Base-by-base conservation (phyloP, 2,797 vertebrate species). In the Pseudochirops cupreus region DNA sequence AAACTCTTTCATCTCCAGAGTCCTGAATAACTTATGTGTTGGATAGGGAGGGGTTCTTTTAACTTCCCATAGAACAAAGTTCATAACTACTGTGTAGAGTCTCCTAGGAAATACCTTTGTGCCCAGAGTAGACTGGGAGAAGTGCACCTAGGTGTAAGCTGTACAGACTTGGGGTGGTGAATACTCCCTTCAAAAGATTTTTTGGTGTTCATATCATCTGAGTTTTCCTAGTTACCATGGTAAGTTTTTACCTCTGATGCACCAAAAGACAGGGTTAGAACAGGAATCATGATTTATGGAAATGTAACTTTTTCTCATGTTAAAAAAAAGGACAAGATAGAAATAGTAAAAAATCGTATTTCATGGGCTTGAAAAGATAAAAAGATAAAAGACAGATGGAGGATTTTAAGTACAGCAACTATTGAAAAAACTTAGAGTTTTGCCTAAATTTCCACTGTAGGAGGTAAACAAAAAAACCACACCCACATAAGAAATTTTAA, bases 21-120 rank as follows among this genome's bases (percentile, higher is more conserved):
- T 96, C 74, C 94, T 97, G 97, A 98, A 97, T 97, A 96, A 96
- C 92, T 97, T 94, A 97, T 7, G 13, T 52, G 92, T 6, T 0
- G 54, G 62, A 53, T 67, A 26, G 93, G 93, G 91, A 91, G 90
- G 24, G 39, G 3, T 91, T 94, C 91, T 94, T 31, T 55, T 91
- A 89, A 94, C 90, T 95, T 95, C 57, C 59, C 58, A 52, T 87
- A 74, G 14, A 93, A 58, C 31, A 21, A 96, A 96, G 90, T 96
- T 94, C 90, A 46, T 53, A 95, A 56, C 54, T 33, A n/a, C 33
- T 91, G 50, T 59, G 55, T 57, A 46, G 90, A 55, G 53, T 50
- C 96, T 67, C 0, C 56, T 92, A 94, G 33, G 53, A 39, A 56
- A 90, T 90, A 74, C 62, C 55, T n/a, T 1, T 28, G 0, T 29